Evolutionary conservation across 2,888 invertebrate species (phyloP).

Genomic region (Coelopa pilipes): DNA sequence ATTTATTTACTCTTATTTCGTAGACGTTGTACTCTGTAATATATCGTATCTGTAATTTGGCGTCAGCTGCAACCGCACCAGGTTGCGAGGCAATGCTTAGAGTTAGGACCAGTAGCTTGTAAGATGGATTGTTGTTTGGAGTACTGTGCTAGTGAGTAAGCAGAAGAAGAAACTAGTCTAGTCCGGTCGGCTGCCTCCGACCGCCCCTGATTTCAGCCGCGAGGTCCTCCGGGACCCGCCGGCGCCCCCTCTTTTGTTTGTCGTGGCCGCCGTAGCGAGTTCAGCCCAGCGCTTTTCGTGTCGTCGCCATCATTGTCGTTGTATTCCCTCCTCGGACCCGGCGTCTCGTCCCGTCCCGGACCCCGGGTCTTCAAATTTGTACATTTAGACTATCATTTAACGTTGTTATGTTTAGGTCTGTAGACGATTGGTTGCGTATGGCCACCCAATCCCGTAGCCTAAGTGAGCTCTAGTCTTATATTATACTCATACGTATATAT

Average conservation of each 20-base stretch:
- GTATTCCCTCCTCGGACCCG: background rate
- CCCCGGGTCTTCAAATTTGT: background rate
- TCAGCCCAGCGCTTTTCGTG: too few relatives aligned
- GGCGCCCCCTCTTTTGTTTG: background rate
- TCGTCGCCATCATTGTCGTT: background rate
- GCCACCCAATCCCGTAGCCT: background rate
- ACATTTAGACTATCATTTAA: background rate
- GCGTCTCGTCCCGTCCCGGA: background rate
- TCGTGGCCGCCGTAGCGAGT: background rate
- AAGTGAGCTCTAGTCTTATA: background rate
- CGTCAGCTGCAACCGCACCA: background rate
- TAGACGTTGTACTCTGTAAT: conserved; percentile 16
- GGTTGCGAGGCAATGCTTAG: background rate
- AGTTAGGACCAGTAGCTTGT: background rate
- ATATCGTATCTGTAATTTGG: background rate
- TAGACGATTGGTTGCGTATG: background rate
- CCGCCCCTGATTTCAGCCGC: too few relatives aligned
- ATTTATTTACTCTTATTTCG: conserved; percentile 8
- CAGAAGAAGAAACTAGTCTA: too few relatives aligned
- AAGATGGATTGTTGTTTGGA: background rate
- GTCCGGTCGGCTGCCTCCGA: too few relatives aligned
- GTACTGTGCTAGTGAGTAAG: too few relatives aligned
- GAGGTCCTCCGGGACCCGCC: too few relatives aligned
- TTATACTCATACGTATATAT: background rate
- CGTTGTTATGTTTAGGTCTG: background rate